Percentiles rank a stretch among this genome's conserved stretches.
phyloP scores from a whole-genome alignment of 1,140 invertebrate species.

The Arion vulgaris region DNA sequence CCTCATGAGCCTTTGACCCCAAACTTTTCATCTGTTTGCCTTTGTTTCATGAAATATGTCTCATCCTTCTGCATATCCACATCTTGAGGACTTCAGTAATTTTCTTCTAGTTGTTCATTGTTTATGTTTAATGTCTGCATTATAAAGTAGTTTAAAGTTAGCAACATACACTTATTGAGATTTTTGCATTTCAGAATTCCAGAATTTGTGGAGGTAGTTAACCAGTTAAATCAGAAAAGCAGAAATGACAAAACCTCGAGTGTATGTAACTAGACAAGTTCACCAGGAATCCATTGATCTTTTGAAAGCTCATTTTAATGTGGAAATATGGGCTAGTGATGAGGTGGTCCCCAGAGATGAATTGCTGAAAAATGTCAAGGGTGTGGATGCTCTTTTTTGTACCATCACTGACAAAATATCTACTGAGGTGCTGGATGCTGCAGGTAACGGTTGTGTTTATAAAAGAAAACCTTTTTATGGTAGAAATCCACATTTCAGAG shows the following conservation, averaged over 20 bases:
- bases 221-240: neutral
- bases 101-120: too few relatives aligned
- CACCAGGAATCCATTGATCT: conserved; percentile 55
- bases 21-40: too few relatives aligned
- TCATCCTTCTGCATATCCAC: too few relatives aligned
- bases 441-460: too few relatives aligned
- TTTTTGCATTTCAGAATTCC: neutral
- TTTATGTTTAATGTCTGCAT: too few relatives aligned
- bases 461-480: too few relatives aligned
- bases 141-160: too few relatives aligned
- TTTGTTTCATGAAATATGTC: too few relatives aligned
- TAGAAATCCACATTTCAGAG: too few relatives aligned
- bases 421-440: conserved; percentile 80
- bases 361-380: conserved; percentile 80
- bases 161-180: too few relatives aligned
- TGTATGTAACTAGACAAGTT: conserved; percentile 59
- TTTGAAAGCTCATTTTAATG: conserved; percentile 49
- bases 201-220: neutral
- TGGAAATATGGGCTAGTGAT: conserved; percentile 63
- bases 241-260: conserved; percentile 42
- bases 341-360: conserved; percentile 80
- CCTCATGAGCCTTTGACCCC: too few relatives aligned
- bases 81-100: too few relatives aligned
- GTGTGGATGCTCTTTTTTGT: conserved; percentile 85
- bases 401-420: conserved; percentile 89